These are phyloP conservation scores for Petrosia ficiformis DNA, from an alignment of 37 sponge, comb jelly and placozoan genomes.

Conservation along the genomic window DNA sequence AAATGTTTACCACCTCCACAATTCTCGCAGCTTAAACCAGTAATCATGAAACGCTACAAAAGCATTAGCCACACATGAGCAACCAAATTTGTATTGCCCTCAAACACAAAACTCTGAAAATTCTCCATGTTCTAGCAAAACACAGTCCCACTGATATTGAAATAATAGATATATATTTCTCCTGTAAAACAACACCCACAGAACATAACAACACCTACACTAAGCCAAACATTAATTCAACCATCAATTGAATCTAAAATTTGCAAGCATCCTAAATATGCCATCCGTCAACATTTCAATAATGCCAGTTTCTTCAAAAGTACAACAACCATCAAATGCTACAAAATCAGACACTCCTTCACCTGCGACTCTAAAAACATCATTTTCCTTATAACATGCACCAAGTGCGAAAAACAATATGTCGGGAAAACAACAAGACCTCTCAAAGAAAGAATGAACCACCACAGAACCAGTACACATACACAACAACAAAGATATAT, in stretches of 20 bases:
- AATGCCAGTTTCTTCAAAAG: background rate
- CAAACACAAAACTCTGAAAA: background rate
- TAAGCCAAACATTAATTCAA: too few relatives aligned
- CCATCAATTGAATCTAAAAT: too few relatives aligned
- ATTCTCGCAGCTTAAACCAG: background rate
- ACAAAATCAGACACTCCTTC: conserved; percentile 2
- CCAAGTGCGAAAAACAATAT: conserved; percentile 36
- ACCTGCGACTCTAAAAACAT: conserved; percentile 22
- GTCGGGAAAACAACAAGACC: conserved; percentile 25
- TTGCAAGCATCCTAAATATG: conserved; percentile 11
- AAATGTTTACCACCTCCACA: conserved; percentile 32
- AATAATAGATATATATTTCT: too few relatives aligned
- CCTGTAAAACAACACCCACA: too few relatives aligned
- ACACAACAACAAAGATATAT: background rate
- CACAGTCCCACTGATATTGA: background rate
- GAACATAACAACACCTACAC: too few relatives aligned
- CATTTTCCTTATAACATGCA: conserved; percentile 34
- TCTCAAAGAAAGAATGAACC: conserved; percentile 3
- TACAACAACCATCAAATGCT: conserved; percentile 1
- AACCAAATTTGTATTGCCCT: conserved; percentile 12
- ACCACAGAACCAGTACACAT: background rate
- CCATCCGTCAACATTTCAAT: conserved; percentile 21
- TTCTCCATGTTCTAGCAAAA: background rate
- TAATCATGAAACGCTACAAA: too few relatives aligned
- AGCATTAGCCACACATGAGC: too few relatives aligned